phyloP scores from a whole-genome alignment of 2,888 invertebrate genomes.

The Calephelis perditalis region DNA sequence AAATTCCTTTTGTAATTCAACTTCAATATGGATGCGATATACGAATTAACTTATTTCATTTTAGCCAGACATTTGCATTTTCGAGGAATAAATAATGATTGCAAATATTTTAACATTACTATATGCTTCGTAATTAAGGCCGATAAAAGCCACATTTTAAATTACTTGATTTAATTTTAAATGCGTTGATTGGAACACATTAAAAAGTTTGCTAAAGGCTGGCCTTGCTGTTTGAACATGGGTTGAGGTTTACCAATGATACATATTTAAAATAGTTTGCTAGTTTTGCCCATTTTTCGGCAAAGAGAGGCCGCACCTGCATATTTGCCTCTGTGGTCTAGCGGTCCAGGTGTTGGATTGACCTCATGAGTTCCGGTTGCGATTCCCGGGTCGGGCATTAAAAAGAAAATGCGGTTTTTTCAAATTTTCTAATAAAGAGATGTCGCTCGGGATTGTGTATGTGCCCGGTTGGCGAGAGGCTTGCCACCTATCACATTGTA shows the following conservation, averaged over 20 bases:
- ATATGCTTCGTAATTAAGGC: not conserved
- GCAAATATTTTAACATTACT: slow-evolving; percentile 1
- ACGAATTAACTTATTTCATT: not conserved
- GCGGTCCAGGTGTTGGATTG: too few species aligned
- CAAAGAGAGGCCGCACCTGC: too few species aligned
- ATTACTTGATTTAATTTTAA: not conserved
- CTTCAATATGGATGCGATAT: not conserved
- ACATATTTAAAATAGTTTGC: too few species aligned
- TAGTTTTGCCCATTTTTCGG: too few species aligned
- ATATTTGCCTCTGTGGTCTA: too few species aligned
- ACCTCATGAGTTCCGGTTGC: too few species aligned
- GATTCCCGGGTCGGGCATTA: too few species aligned
- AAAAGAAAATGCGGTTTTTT: too few species aligned
- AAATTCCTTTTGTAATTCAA: not conserved
- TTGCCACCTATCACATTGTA: too few species aligned
- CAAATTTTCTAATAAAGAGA: too few species aligned
- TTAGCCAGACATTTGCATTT: not conserved
- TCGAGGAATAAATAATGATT: not conserved
- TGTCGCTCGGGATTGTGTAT: too few species aligned
- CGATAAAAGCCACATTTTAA: not conserved
- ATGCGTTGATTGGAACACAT: not conserved
- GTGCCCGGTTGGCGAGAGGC: too few species aligned
- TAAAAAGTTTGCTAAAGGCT: not conserved
- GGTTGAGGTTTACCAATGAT: not conserved
- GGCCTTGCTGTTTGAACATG: not conserved